Base-by-base conservation (phyloP, 1,140 invertebrate species). In the Nasonia giraulti region DNA sequence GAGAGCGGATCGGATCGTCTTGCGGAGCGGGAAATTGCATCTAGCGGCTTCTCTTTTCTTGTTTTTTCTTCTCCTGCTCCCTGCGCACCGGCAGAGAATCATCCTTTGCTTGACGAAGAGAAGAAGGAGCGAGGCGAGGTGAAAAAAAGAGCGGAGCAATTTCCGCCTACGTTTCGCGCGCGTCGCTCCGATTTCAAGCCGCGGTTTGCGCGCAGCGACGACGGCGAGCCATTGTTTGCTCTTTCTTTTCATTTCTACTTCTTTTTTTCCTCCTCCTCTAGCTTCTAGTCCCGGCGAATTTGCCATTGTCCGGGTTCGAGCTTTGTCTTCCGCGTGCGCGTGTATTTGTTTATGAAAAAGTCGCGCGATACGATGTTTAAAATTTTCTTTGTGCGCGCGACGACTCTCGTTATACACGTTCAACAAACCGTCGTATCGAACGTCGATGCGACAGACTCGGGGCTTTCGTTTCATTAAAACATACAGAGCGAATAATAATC, bases 1-100 rank as follows among this genome's bases (percentile, higher is more conserved):
- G 33, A 37, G 66, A 44, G 2, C 31, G 68, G 68, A 33, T 74
- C 69, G 14, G 2, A n/a, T 17, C 44, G 69, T 73, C 31, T 81
- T n/a, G 12, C 14, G 7, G 44, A 10, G 69, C 44, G 69, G 23
- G 23, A 81, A 73, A 81, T 81, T 81, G 80, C 44, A 81, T 55
- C 37, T 55, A 47, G 17, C 31, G 40, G n/a, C 44, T 20, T 31
- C 27, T 31, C 27, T 73, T 37, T 33, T 75, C 74, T 75, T 44
- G 7, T 75, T 11, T 44, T 71, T n/a, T 71, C 4, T 68, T 23
- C 14, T n/a, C 10, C 62, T 27, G 62, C 12, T 6, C 27, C 27
- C 27, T 0, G 5, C 11, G 12, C n/a, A 7, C 14, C 23, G 68
- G 31, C 23, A 33, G 27, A 12, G 23, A 71, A 33, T 33, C 31